These are phyloP conservation scores for Sorex araneus DNA, from an alignment of 2,113 vertebrate species.

Conservation along the genomic window DNA sequence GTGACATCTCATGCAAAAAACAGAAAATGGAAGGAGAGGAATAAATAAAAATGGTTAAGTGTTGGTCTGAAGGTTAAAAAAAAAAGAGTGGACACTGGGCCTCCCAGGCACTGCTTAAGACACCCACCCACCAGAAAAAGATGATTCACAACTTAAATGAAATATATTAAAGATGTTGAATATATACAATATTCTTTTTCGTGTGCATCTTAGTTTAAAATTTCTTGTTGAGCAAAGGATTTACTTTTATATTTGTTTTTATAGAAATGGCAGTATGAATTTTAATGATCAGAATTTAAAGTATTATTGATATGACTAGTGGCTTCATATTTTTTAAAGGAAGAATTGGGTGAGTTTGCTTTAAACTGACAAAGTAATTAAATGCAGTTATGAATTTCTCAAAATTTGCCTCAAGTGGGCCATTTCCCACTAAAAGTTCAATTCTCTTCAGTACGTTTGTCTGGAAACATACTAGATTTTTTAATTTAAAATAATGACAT, in stretches of 20 bases:
- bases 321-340: neutral
- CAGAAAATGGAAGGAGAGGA: neutral
- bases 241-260: constrained; percentile 28
- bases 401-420: neutral
- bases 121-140: neutral
- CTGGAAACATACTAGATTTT: neutral
- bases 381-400: neutral
- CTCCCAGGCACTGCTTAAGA: too few species aligned
- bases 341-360: neutral
- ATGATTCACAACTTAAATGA: constrained; percentile 20
- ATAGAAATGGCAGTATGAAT: neutral
- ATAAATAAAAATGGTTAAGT: neutral
- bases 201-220: constrained; percentile 15
- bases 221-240: neutral
- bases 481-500: constrained; percentile 47
- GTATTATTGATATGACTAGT: neutral
- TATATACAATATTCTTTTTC: neutral
- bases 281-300: constrained; percentile 3
- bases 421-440: neutral
- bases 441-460: neutral
- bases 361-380: constrained; percentile 9
- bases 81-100: neutral
- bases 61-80: neutral
- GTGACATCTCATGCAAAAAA: constrained; percentile 21
- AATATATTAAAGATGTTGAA: neutral